A percentile compares a stretch with the other conserved stretches of the same genome.
phyloP scores from a whole-genome alignment of 2,113 vertebrate species.

The Scatophagus argus region DNA sequence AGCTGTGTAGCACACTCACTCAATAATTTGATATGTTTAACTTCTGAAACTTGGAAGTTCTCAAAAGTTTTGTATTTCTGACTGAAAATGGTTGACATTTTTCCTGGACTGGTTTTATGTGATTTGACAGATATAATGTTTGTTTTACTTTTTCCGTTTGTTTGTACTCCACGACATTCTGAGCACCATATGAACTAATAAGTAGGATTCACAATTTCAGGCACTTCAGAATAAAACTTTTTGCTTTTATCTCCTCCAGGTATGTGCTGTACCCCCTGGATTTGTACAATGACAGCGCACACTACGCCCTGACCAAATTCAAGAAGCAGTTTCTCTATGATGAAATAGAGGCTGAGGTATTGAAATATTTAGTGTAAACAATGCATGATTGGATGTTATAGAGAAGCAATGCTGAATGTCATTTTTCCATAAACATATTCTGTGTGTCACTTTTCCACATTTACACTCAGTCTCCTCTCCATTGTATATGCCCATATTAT shows the following conservation, averaged over 20 bases:
- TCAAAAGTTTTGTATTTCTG: not conserved
- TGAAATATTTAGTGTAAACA: not conserved
- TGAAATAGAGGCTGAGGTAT: slow-evolving; percentile 98
- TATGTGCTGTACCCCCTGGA: slow-evolving; percentile 98
- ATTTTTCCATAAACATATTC: not conserved
- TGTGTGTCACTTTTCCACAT: not conserved
- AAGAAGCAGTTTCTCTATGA: slow-evolving; percentile 99
- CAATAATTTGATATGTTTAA: not conserved
- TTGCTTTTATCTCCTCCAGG: slow-evolving; percentile 73
- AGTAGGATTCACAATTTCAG: not conserved
- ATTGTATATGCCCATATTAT: not conserved
- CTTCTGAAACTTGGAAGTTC: not conserved
- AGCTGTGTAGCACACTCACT: not conserved
- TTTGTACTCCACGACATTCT: not conserved
- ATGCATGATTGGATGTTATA: not conserved
- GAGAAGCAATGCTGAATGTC: not conserved
- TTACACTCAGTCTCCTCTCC: not conserved
- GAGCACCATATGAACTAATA: not conserved
- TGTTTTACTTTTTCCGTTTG: not conserved
- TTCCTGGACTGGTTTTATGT: not conserved
- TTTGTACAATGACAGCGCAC: slow-evolving; percentile 98
- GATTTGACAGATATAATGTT: not conserved
- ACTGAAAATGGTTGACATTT: not conserved
- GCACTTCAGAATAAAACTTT: not conserved
- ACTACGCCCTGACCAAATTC: slow-evolving; percentile 98